phyloP scores from a whole-genome alignment of 35 echinoderm and acorn worm genomes.

The Antedon bifida region DNA sequence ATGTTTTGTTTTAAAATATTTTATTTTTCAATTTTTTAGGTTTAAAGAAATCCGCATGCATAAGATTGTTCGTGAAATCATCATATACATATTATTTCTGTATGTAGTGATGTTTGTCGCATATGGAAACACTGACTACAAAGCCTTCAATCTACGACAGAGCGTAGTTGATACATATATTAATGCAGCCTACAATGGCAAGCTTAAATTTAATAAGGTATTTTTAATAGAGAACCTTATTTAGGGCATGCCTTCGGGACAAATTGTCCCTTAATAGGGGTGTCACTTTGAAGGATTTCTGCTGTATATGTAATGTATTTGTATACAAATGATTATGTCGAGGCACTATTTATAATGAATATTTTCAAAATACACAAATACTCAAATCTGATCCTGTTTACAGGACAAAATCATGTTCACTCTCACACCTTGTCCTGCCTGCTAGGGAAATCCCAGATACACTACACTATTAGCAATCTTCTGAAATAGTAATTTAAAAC shows the following conservation, averaged over 20 bases:
- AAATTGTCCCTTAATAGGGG: neutral
- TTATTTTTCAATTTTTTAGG: conserved; percentile 9
- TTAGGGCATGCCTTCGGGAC: neutral
- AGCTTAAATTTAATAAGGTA: conserved; percentile 63
- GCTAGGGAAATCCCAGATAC: no score
- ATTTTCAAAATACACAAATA: no score
- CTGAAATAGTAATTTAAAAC: no score
- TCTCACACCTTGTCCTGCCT: no score
- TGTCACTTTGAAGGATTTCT: neutral
- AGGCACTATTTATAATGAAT: no score
- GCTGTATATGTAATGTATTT: neutral
- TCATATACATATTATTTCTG: conserved; percentile 85
- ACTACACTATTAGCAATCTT: no score
- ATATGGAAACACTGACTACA: conserved; percentile 53
- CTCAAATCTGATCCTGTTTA: no score
- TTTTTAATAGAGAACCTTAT: no score
- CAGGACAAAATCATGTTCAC: no score
- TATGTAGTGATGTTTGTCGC: conserved; percentile 70
- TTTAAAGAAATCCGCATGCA: conserved; percentile 94
- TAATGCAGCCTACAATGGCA: conserved; percentile 54
- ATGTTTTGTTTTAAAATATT: neutral
- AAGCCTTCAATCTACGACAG: conserved; percentile 30
- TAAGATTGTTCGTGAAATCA: conserved; percentile 67
- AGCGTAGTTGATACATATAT: conserved; percentile 61
- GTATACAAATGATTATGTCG: no score